These are phyloP conservation scores for Chaetogeoica ovagalla DNA, from an alignment of 2,888 invertebrate species.

Conservation along the genomic window DNA sequence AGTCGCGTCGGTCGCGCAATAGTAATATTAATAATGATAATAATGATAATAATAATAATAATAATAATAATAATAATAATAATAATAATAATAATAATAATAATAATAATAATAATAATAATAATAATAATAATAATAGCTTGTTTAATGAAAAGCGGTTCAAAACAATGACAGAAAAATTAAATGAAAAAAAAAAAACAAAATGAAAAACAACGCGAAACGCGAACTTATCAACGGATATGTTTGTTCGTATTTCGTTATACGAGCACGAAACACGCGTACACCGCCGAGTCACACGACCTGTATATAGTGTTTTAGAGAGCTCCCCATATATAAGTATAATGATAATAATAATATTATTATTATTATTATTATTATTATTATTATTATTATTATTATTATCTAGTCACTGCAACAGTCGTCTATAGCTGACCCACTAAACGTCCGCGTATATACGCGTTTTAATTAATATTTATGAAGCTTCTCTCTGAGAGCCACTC, in stretches of 20 bases:
- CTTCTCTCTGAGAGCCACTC: constrained; percentile 32
- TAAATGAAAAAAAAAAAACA: not conserved
- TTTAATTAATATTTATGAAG: constrained; percentile 53
- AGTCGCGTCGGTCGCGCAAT: not conserved
- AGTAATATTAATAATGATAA: too few species aligned
- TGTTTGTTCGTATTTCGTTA: constrained; percentile 7
- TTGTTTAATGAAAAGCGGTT: not conserved
- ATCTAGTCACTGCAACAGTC: constrained; percentile 11
- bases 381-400: not conserved
- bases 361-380: too few species aligned
- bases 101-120: too few species aligned
- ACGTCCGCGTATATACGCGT: constrained; percentile 9
- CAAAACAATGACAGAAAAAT: constrained; percentile 8
- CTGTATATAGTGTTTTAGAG: constrained; percentile 16
- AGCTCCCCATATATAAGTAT: constrained; percentile 25
- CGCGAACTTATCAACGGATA: not conserved
- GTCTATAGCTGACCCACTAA: constrained; percentile 28
- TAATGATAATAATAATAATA: not conserved
- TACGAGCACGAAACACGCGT: not conserved
- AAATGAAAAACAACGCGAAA: not conserved
- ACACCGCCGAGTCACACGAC: constrained; percentile 29
- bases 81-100: too few species aligned
- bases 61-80: too few species aligned
- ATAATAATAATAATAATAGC: too few species aligned
- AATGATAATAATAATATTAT: too few species aligned